A percentile compares a stretch with the other conserved stretches of the same genome.
These are phyloP conservation scores for Zaprionus gabonicus DNA, from an alignment of 1,140 invertebrate species.

Conservation along the genomic window DNA sequence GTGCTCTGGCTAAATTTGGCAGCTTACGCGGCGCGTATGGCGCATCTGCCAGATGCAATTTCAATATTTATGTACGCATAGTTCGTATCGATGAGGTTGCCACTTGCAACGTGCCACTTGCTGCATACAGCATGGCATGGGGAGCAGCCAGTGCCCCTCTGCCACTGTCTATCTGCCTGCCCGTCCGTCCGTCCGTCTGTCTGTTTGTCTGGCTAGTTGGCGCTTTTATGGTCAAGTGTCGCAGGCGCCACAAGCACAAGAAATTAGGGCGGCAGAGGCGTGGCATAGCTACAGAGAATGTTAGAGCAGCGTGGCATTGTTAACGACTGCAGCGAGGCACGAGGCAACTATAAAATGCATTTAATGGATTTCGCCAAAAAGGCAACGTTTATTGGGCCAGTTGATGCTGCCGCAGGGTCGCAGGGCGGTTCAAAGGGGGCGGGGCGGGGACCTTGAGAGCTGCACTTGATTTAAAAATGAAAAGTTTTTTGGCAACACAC, in stretches of 20 bases:
- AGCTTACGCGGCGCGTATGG: not conserved
- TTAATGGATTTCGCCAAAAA: slow-evolving; percentile 50
- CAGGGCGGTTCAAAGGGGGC: not conserved
- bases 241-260: slow-evolving; percentile 31
- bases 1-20: not conserved
- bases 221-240: slow-evolving; percentile 49
- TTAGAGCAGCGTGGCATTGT: slow-evolving; percentile 30
- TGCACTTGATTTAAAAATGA: slow-evolving; percentile 16
- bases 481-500: not conserved
- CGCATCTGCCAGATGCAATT: slow-evolving; percentile 54
- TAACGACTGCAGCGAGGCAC: slow-evolving; percentile 45
- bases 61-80: slow-evolving; percentile 34
- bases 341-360: slow-evolving; percentile 51
- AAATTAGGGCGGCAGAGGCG: slow-evolving; percentile 23
- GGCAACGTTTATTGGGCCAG: slow-evolving; percentile 48
- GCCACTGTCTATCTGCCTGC: not conserved
- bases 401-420: not conserved
- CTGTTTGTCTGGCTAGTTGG: slow-evolving; percentile 17
- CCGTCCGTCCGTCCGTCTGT: not conserved
- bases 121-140: slow-evolving; percentile 3
- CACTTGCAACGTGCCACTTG: slow-evolving; percentile 11
- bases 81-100: slow-evolving; percentile 14
- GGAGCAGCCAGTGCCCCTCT: not conserved
- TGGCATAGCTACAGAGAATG: slow-evolving; percentile 21
- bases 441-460: not conserved